Base-by-base conservation (phyloP, 2,888 invertebrate species). In the Nomada flava region DNA sequence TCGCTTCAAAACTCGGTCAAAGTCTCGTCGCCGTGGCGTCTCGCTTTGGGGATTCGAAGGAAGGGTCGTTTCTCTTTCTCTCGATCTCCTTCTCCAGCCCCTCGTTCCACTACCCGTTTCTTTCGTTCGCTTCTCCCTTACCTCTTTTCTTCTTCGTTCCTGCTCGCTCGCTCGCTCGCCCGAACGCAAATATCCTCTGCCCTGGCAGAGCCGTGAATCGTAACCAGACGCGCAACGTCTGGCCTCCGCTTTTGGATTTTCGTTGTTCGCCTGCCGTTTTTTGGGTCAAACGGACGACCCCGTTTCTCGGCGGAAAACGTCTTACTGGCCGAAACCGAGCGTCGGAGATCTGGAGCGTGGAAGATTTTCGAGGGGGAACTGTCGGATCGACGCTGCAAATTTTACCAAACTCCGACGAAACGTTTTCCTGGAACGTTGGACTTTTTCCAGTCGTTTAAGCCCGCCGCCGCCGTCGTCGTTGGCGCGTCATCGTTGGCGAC, bases 1-100 rank as follows among this genome's bases (percentile, higher is more conserved):
- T 91, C 90, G 91, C 90, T 89, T 91, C 91, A 93, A 93, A 93
- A 93, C 93, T 93, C 93, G 93, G 93, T 93, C 93, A 93, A 93
- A 93, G 93, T 93, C 93, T 93, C 92, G 91, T 90, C 91, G 88
- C 77, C 82, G 88, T 82, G 87, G 82, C 88, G 89, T 88, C 86
- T 89, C 82, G 91, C 92, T 91, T 92, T 91, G 91, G 91, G 91
- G 90, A 92, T 92, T 87, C 89, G 85, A 86, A 86, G 89, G 84
- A 89, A 87, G 85, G 88, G 83, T 87, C 89, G 88, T 85, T 87
- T 87, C 89, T 85, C 85, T 86, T 76, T 84, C 85, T 84, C 83
- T 74, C n/a, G 60, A 9, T 71, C 65, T 76, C 59, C 60, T 63
- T 77, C 63, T n/a, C 47, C 42, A 55, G 15, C 9, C 57, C 36